Evolutionary conservation across 2,113 vertebrate genomes (phyloP).

Genomic region (Calyptommatus sinebrachiatus): DNA sequence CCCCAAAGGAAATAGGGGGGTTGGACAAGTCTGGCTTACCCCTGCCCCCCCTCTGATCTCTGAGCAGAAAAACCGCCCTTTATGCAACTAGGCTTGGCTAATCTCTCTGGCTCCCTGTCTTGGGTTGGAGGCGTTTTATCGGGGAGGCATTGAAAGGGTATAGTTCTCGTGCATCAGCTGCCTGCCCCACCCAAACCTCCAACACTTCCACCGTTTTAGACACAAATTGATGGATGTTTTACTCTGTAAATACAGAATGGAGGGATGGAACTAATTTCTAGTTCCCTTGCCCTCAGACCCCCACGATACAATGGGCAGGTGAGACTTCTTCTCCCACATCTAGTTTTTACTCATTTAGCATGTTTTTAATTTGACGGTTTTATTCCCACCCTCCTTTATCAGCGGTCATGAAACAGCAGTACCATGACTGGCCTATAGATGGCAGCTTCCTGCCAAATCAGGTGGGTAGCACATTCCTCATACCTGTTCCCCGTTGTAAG

Average conservation of each 20-base stretch:
- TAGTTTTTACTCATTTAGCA: conserved; percentile 42
- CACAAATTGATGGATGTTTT: conserved; percentile 19
- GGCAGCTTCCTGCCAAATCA: not conserved
- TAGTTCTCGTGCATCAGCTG: not conserved
- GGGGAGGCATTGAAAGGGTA: conserved; percentile 16
- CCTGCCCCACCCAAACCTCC: not conserved
- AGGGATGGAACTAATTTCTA: conserved; percentile 20
- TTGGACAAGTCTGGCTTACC: conserved; percentile 64
- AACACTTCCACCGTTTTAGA: conserved; percentile 19
- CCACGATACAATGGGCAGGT: conserved; percentile 9
- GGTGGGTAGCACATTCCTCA: not conserved
- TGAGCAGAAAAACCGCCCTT: not conserved
- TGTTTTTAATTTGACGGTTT: conserved; percentile 35
- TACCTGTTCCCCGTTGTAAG: conserved; percentile 12
- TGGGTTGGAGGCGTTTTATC: not conserved
- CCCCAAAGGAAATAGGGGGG: conserved; percentile 61
- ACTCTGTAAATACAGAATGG: conserved; percentile 30
- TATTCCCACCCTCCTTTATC: conserved; percentile 1
- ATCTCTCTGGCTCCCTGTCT: conserved; percentile 16
- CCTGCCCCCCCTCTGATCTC: conserved; percentile 65
- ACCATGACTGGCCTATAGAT: not conserved
- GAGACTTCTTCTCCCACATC: not conserved
- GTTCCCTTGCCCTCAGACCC: not conserved
- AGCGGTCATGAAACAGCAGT: conserved; percentile 4
- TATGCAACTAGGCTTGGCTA: conserved; percentile 31